Conservation (phyloP, 1,140 invertebrate species). For the Lasaia peninsularis region DNA sequence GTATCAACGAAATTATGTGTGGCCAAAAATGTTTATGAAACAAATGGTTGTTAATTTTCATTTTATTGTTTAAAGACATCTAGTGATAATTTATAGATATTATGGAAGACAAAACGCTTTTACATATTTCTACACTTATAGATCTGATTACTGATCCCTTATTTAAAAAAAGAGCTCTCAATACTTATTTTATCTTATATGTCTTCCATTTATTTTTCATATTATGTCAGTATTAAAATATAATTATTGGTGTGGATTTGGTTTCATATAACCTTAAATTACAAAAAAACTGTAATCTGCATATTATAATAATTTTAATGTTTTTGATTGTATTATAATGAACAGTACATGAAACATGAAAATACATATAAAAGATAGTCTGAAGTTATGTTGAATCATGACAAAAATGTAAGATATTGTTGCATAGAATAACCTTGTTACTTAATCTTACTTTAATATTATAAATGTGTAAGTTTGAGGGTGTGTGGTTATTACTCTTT, state of each 20-base stretch:
- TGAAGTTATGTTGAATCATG: no score
- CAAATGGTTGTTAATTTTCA: background rate
- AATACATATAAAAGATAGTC: no score
- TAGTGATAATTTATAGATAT: background rate
- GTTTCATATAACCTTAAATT: no score
- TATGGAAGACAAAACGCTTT: background rate
- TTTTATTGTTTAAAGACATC: background rate
- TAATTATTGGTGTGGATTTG: background rate
- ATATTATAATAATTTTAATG: no score
- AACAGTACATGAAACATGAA: no score
- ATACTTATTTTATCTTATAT: background rate
- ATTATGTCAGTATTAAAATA: background rate
- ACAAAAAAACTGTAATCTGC: no score
- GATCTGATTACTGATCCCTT: background rate
- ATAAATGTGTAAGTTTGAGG: no score
- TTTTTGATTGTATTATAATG: no score
- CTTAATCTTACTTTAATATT: no score
- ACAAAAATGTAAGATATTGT: no score
- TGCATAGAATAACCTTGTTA: no score
- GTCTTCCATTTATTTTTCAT: background rate
- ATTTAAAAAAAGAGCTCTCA: background rate
- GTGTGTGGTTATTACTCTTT: no score
- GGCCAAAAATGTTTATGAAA: background rate
- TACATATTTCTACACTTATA: background rate
- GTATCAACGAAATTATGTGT: constrained; percentile 4